Evolutionary conservation across 2,113 vertebrate genomes (phyloP), one percentile per base, ranked within the genome.

Genomic region (Prunella himalayana): DNA sequence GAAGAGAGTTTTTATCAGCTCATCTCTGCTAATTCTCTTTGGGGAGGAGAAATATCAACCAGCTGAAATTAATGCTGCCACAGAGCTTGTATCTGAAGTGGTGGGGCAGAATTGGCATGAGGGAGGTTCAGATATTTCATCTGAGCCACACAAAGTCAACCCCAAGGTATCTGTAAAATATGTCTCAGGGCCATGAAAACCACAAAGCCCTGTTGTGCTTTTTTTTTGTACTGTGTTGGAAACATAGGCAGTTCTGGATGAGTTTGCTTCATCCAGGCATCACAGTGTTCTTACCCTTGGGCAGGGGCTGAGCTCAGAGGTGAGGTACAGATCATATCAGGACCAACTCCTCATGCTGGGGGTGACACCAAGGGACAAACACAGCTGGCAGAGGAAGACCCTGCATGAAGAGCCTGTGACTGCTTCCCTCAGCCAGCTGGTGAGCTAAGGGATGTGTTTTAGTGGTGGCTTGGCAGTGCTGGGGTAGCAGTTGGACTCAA

Each of bases 321-420:
- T n/a, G 11, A 37, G 60, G 49, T 27, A 24, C 71, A 33, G 69
- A 51, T 33, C 39, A 24, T 9, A 11, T 12, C 21, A 13, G 81
- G 35, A 51, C 12, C 59, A 50, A 2, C 28, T 10, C 28, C 22
- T 50, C 1, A 0, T 41, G 72, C 37, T 20, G 8, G 17, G 20
- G 41, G 41, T 66, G 51, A 30, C 60, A 24, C 2, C 0, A 56
- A 66, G 69, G 72, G 37, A 69, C 49, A 65, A 60, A 31, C 15
- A 25, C 3, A 19, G 57, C 50, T 54, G 44, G 15, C 3, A 5
- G 61, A 82, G 42, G 24, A 63, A n/a, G 24, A n/a, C 4, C 4
- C 42, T 56, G 16, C 9, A 17, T 0, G 0, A 22, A 21, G 35
- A 56, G 49, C 24, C n/a, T 1, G 0, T 6, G 25, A 70, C 45